Evolutionary conservation across 1,140 invertebrate genomes (phyloP), one percentile per base, ranked within the genome.

Genomic region (Telenomus remus): DNA sequence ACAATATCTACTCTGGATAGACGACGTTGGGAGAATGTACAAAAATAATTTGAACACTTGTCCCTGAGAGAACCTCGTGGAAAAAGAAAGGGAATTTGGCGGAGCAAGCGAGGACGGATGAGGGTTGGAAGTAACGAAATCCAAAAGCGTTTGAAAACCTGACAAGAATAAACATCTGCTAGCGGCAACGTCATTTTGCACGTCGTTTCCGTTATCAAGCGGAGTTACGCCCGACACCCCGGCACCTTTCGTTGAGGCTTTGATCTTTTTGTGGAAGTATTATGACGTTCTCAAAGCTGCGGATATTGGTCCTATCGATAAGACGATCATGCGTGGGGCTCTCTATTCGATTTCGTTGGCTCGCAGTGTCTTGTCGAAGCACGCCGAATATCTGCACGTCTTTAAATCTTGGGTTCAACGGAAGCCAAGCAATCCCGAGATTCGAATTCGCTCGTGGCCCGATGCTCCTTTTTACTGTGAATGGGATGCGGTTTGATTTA

Each of bases 131-230:
- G 19, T 27, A 27, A 35, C 16, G 53, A 55, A 66, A 50, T 44
- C 43, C 43, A 46, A 66, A 60, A 61, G 59, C 48, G 42, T 27
- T 59, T 19, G 39, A 51, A 55, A 35, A 68, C 55, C 49, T 51
- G 57, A 72, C 49, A 39, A 47, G 63, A 72, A 77, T 63, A 68
- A 77, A 54, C 59, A 55, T 70, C 51, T 70, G 57, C 56, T 51
- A 37, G 15, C 8, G 54, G 44, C 50, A 48, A 16, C 15, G 42
- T 55, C 54, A 59, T 65, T 65, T 72, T 49, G 49, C 66, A 35
- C 53, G 35, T 63, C 42, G 51, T 65, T 72, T 78, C 55, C 53
- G 47, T 59, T 63, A 64, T 66, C 59, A 59, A 61, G 54, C 56
- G 59, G 12, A 39, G 66, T 15, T 33, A 46, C 37, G 56, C 56